Conservation (phyloP, 2,113 vertebrate genomes). For the Solea senegalensis region DNA sequence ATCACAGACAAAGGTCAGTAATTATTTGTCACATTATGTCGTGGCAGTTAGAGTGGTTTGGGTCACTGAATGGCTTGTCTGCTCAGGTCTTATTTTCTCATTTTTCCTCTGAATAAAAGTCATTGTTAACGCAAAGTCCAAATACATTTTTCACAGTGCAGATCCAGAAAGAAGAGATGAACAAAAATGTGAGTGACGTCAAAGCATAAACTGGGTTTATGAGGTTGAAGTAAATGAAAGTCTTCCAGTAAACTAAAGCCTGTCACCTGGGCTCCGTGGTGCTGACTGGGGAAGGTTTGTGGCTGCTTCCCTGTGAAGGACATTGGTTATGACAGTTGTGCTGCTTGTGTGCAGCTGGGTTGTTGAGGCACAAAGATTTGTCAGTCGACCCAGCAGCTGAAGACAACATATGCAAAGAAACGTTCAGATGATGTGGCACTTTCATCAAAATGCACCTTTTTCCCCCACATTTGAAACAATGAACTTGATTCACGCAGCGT, state of each 20-base stretch:
- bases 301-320: conserved; percentile 33
- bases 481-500: background rate
- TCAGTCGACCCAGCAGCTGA: conserved; percentile 6
- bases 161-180: background rate
- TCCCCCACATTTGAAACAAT: background rate
- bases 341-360: conserved; percentile 27
- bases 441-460: background rate
- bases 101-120: conserved; percentile 31
- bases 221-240: conserved; percentile 13
- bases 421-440: conserved; percentile 20
- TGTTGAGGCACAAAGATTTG: conserved; percentile 33
- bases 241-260: conserved; percentile 2
- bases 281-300: conserved; percentile 12
- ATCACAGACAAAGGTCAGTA: conserved; percentile 37
- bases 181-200: conserved; percentile 3
- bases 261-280: conserved; percentile 31
- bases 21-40: conserved; percentile 47
- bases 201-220: background rate
- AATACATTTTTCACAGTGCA: background rate
- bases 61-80: conserved; percentile 18
- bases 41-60: conserved; percentile 26
- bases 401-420: conserved; percentile 39
- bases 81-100: conserved; percentile 44
- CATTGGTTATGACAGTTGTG: conserved; percentile 33
- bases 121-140: conserved; percentile 5